Base-by-base conservation (phyloP, 2,888 invertebrate species). In the Elysia crispata region DNA sequence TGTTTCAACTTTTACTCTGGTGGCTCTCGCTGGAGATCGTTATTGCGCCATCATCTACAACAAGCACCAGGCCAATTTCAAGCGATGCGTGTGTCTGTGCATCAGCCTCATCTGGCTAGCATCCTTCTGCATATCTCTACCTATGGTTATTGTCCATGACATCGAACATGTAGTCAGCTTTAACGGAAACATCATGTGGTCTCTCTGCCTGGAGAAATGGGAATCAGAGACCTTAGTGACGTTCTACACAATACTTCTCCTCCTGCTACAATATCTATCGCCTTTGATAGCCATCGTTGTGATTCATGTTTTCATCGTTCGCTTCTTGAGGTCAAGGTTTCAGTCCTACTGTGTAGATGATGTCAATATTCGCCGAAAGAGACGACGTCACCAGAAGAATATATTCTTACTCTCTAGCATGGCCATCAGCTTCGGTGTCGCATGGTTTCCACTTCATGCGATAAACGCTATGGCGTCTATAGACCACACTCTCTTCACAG, bases 111-210 rank as follows among this genome's bases (percentile, higher is more conserved):
- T 87, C 41, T 89, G 89, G 89, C 49, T 86, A 11, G 72, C 80
- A 1, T 86, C 87, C 6, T 54, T 85, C 11, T 74, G 82, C n/a
- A 77, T 89, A 11, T 84, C 86, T 1, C 54, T 85, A 15, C 89
- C 89, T 5, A 79, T 86, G 70, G 81, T 86, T 13, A 33, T 87
- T 8, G 86, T 84, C 64, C 85, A 85, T 64, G 81, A 82, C 18
- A 76, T 87, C 1, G 83, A 91, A 77, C 85, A 87, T 23, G 90
- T 91, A 11, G 82, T 79, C 57, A 82, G 86, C 49, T 57, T 86
- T 81, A 74, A 80, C n/a, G 86, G 86, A 6, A 85, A 91, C 30
- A 85, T 92, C 13, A 84, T 91, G 64, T 93, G 92, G 86, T 89
- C 91, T 41, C 88, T 91, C 28, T 89, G 89, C 66, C 66, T 86